phyloP scores from a whole-genome alignment of 2,888 invertebrate genomes.

The Theristus sp. region DNA sequence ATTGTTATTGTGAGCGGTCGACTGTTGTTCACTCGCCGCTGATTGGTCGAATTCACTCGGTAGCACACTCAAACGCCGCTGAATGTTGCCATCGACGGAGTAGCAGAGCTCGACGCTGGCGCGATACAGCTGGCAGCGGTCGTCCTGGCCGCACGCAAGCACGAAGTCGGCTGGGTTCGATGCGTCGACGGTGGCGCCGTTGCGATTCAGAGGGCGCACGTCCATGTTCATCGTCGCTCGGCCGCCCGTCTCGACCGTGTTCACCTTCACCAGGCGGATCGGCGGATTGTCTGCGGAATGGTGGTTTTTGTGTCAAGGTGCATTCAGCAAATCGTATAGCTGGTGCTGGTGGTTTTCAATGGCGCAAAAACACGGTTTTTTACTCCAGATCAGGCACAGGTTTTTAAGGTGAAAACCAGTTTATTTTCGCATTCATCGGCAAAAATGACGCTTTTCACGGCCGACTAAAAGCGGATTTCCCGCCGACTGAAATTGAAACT shows the following conservation, averaged over 20 bases:
- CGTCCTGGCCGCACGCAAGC: background rate
- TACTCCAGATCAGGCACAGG: background rate
- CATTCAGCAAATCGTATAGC: too few species aligned
- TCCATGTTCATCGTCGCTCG: conserved; percentile 26
- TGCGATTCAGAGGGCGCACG: conserved; percentile 10
- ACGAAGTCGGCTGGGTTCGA: background rate
- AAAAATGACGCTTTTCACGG: too few species aligned
- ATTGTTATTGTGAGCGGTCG: too few species aligned
- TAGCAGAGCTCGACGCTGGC: background rate
- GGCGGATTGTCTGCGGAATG: background rate
- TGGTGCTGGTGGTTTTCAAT: too few species aligned
- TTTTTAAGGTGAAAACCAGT: too few species aligned
- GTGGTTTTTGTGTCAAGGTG: background rate
- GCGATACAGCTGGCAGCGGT: background rate
- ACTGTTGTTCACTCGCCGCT: background rate
- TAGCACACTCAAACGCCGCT: background rate
- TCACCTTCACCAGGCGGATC: background rate
- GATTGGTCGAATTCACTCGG: background rate
- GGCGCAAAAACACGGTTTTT: too few species aligned
- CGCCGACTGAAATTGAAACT: too few species aligned
- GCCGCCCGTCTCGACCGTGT: conserved; percentile 13
- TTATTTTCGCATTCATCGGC: too few species aligned
- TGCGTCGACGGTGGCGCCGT: conserved; percentile 10
- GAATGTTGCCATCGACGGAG: background rate
- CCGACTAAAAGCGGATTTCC: background rate